Conservation (phyloP, 2,113 vertebrate species). For the Syrmaticus mikado region DNA sequence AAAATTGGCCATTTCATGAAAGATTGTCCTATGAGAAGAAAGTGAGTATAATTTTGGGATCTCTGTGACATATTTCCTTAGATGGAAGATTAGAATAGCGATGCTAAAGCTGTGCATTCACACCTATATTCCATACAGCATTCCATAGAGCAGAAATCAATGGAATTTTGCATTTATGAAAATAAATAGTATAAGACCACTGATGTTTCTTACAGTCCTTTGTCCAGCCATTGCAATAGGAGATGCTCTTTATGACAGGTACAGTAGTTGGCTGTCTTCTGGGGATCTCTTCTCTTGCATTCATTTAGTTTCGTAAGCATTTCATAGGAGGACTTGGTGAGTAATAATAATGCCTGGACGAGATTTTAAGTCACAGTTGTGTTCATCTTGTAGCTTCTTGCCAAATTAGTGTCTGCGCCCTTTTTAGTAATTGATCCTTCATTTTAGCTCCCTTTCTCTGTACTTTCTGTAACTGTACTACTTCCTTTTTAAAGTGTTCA, state of each 20-base stretch:
- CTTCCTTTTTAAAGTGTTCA: not conserved
- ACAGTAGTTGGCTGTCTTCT: not conserved
- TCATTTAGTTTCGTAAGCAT: not conserved
- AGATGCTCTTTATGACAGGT: not conserved
- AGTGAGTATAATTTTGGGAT: conserved; percentile 76
- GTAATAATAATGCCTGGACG: not conserved
- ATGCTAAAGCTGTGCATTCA: not conserved
- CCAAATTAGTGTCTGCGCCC: too few species aligned
- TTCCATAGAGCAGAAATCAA: not conserved
- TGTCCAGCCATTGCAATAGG: not conserved
- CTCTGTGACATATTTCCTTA: not conserved
- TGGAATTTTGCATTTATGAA: not conserved
- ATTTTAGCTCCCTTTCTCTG: not conserved
- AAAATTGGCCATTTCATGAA: conserved; percentile 98
- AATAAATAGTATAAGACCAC: fast-evolving
- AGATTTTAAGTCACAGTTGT: not conserved
- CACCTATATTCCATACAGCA: not conserved
- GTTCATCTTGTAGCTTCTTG: not conserved
- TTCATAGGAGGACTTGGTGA: not conserved
- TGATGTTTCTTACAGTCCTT: not conserved
- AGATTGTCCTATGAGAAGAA: conserved; percentile 92
- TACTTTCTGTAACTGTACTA: not conserved
- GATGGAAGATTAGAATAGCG: not conserved
- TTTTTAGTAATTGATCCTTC: not conserved
- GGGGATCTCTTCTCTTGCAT: not conserved